Percentiles rank a stretch among this genome's conserved stretches.
phyloP scores from a whole-genome alignment of 2,797 vertebrate genomes.

The Pseudotriccus pelzelni region DNA sequence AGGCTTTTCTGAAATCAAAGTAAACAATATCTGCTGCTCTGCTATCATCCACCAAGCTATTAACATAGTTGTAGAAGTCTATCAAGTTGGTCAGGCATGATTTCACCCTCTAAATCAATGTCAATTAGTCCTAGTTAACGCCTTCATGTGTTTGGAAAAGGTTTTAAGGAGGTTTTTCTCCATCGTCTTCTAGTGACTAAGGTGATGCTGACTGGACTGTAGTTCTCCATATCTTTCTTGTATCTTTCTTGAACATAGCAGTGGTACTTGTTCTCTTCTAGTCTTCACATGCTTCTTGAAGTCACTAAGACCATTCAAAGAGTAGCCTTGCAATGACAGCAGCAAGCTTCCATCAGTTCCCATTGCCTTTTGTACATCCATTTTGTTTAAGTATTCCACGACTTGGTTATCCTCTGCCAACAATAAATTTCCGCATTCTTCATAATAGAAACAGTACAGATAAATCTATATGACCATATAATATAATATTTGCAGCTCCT shows the following conservation, averaged over 20 bases:
- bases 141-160: background rate
- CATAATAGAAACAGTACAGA: background rate
- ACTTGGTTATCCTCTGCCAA: background rate
- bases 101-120: rapidly evolving
- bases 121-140: background rate
- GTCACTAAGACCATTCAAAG: background rate
- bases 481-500: background rate
- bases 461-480: background rate
- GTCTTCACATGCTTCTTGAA: background rate
- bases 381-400: background rate
- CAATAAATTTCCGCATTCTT: background rate
- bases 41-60: background rate
- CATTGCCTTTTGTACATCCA: rapidly evolving
- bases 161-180: background rate
- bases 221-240: background rate
- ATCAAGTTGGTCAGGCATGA: background rate
- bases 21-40: background rate
- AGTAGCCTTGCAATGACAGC: background rate
- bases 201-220: background rate
- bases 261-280: background rate
- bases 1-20: background rate
- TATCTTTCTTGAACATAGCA: background rate
- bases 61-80: background rate
- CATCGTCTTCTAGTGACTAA: background rate
- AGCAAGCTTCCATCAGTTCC: background rate